Evolutionary conservation across 2,113 vertebrate species (phyloP), one percentile per base, ranked within the genome.

Genomic region (Proterorhinus semilunaris): DNA sequence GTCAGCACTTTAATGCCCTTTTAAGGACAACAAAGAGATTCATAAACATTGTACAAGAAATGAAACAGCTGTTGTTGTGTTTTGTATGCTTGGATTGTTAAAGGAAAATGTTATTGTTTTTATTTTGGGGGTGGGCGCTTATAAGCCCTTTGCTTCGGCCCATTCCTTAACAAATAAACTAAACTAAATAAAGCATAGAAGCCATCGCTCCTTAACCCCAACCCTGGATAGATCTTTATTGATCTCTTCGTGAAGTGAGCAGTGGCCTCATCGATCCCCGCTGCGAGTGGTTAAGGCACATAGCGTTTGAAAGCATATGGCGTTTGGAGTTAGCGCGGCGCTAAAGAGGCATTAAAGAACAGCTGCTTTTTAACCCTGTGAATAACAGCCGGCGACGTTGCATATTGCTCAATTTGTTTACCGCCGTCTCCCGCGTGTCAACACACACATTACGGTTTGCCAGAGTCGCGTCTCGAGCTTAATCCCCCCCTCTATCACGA

Each of bases 391-490:
- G 84, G 76, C 48, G 61, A 82, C 51, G 68, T 5, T 67, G 76
- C 58, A 71, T 87, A 89, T 88, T 85, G 83, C 79, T 81, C 88
- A 82, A 89, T 89, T 87, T 91, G 82, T 88, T 88, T 89, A 80
- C 79, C 61, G 69, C 76, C 70, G 62, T 76, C 78, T 85, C 65
- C 62, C 73, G 75, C 65, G 44, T 69, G 82, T 80, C 75, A 75
- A 79, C 80, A 44, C 80, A 73, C 82, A 75, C 80, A 84, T 86
- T 85, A 82, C 75, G 79, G 80, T 76, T 76, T 4, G 51, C 47
- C 47, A 66, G 70, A 80, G 75, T 85, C 86, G 44, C 80, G 66
- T 86, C 79, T 86, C 58, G 65, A 75, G 72, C 63, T 67, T 86
- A 83, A 90, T 83, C 74, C 78, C 52, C n/a, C 27, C 66, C 81